Percentiles rank a stretch among this genome's conserved stretches.
Evolutionary conservation across 1,140 invertebrate species (phyloP).

Genomic region (Drosophila sechellia): DNA sequence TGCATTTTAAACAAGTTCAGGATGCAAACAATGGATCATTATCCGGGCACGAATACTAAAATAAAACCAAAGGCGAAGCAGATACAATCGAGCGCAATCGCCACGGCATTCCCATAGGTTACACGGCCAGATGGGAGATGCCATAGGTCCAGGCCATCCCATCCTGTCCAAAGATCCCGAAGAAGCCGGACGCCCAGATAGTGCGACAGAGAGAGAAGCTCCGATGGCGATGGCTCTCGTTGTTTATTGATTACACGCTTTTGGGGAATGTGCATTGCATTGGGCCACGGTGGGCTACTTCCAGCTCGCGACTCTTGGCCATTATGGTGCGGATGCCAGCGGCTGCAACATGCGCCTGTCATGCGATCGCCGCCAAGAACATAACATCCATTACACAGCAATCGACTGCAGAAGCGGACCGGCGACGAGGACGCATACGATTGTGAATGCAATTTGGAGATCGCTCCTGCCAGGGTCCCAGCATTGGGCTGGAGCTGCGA

Average conservation of each 20-base stretch:
- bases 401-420: constrained; percentile 39
- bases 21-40: constrained; percentile 83
- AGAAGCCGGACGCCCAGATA: constrained; percentile 16
- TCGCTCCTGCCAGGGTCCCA: background rate
- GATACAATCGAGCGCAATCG: constrained; percentile 77
- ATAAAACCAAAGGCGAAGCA: constrained; percentile 43
- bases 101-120: constrained; percentile 76
- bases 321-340: constrained; percentile 82
- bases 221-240: constrained; percentile 78
- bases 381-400: constrained; percentile 79
- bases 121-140: constrained; percentile 62
- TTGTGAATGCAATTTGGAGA: constrained; percentile 58
- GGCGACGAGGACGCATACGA: constrained; percentile 34
- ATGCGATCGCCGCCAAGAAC: constrained; percentile 81
- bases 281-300: constrained; percentile 51
- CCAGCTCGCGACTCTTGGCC: constrained; percentile 60
- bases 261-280: constrained; percentile 77
- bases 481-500: constrained; percentile 34
- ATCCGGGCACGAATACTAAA: constrained; percentile 62
- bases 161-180: constrained; percentile 23
- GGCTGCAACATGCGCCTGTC: constrained; percentile 82
- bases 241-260: constrained; percentile 83
- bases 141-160: constrained; percentile 32
- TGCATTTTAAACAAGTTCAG: constrained; percentile 82
- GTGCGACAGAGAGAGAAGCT: constrained; percentile 29